Conservation (phyloP, 2,888 invertebrate genomes). For the Mesorhabditis sp. region DNA sequence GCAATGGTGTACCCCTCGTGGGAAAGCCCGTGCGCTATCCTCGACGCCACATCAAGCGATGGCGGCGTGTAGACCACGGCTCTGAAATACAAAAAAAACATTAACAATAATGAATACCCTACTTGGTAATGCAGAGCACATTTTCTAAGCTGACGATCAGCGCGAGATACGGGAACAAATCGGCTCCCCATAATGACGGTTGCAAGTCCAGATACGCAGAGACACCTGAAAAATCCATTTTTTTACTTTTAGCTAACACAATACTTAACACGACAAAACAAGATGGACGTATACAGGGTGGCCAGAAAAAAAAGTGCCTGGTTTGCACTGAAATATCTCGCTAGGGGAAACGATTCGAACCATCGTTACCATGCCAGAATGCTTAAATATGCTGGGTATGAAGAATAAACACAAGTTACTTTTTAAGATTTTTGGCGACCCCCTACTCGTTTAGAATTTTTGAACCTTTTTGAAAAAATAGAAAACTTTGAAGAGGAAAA, state of each 20-base stretch:
- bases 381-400: too few relatives aligned
- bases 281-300: not conserved
- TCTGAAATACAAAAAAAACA: constrained; percentile 18
- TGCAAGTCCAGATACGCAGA: constrained; percentile 58
- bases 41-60: constrained; percentile 87
- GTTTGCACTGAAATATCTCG: too few relatives aligned
- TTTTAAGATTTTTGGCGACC: too few relatives aligned
- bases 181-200: constrained; percentile 65
- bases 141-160: constrained; percentile 86
- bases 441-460: too few relatives aligned
- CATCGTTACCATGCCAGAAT: too few relatives aligned
- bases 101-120: constrained; percentile 65
- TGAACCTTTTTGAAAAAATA: too few relatives aligned
- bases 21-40: constrained; percentile 85
- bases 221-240: constrained; percentile 62
- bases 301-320: too few relatives aligned
- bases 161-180: constrained; percentile 88
- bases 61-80: constrained; percentile 76
- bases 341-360: too few relatives aligned
- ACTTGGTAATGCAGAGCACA: constrained; percentile 63
- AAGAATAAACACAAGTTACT: too few relatives aligned
- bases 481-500: too few relatives aligned
- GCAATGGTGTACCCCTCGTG: constrained; percentile 84
- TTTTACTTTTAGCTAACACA: constrained; percentile 74
- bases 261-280: not conserved